Evolutionary conservation across 2,888 invertebrate genomes (phyloP).

Genomic region (Heliconius charithonia): DNA sequence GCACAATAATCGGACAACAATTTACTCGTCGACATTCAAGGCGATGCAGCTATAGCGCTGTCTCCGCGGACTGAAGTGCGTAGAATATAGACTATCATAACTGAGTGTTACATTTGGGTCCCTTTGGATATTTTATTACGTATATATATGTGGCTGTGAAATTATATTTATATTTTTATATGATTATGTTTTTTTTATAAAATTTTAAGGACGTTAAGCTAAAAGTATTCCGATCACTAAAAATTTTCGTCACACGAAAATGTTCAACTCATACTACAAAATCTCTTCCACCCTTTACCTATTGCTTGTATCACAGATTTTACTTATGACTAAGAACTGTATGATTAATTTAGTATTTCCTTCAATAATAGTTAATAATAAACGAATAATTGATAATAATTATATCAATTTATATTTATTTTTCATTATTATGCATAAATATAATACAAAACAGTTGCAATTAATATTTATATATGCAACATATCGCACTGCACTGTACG

Average conservation of each 20-base stretch:
- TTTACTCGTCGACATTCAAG: conserved; percentile 41
- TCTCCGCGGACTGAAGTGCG: conserved; percentile 28
- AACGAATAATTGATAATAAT: neutral
- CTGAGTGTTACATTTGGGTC: neutral
- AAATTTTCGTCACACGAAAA: too few relatives aligned
- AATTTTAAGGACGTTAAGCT: too few relatives aligned
- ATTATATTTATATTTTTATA: neutral
- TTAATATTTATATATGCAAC: neutral
- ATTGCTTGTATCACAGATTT: too few relatives aligned
- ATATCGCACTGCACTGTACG: too few relatives aligned
- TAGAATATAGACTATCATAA: conserved; percentile 34
- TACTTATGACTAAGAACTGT: too few relatives aligned
- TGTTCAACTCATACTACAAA: too few relatives aligned
- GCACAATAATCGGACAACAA: conserved; percentile 45
- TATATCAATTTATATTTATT: neutral
- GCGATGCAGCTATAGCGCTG: conserved; percentile 32
- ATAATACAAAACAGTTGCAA: neutral
- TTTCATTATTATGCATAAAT: neutral
- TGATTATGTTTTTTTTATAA: too few relatives aligned
- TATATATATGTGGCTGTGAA: neutral
- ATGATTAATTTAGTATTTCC: neutral
- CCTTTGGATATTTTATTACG: neutral
- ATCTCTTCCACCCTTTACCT: too few relatives aligned
- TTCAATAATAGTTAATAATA: neutral
- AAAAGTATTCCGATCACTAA: too few relatives aligned